These are phyloP conservation scores for Peromyscus melanophrys DNA, from an alignment of 2,797 vertebrate species.

Conservation along the genomic window DNA sequence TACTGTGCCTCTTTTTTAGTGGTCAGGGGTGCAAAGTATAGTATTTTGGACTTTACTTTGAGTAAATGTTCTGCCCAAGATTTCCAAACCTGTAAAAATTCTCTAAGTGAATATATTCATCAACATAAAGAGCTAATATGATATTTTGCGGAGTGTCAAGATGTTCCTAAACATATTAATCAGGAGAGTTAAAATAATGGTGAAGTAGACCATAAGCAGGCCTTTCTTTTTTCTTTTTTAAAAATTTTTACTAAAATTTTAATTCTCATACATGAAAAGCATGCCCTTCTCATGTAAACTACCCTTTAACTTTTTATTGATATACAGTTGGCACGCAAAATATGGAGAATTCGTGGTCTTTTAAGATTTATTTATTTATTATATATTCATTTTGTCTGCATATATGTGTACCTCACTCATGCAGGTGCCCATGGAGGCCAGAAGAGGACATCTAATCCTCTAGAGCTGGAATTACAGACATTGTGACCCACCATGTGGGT, in stretches of 20 bases:
- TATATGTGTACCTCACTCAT: not conserved
- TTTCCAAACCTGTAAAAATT: slow-evolving; percentile 16
- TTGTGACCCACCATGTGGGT: not conserved
- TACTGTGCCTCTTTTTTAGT: not conserved
- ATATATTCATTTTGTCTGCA: not conserved
- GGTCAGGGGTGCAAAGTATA: not conserved
- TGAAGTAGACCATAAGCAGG: not conserved
- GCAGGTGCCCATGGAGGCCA: not conserved
- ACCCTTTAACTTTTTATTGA: slow-evolving; percentile 17
- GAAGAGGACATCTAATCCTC: not conserved
- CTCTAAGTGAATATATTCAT: slow-evolving; percentile 5
- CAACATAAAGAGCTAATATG: not conserved
- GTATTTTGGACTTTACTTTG: not conserved
- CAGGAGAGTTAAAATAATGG: slow-evolving; percentile 28
- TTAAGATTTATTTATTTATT: not conserved
- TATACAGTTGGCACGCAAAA: not conserved
- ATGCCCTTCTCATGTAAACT: slow-evolving; percentile 8
- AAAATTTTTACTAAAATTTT: too few relatives aligned
- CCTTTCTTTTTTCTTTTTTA: not conserved
- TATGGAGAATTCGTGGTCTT: not conserved
- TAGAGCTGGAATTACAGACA: not conserved
- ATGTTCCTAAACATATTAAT: slow-evolving; percentile 35
- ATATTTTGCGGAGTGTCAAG: not conserved
- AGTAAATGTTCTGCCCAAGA: not conserved
- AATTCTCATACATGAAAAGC: not conserved